Percentiles rank a stretch among this genome's conserved stretches.
These are phyloP conservation scores for Nephrotoma guestfalica DNA, from an alignment of 2,888 invertebrate species.

Conservation along the genomic window DNA sequence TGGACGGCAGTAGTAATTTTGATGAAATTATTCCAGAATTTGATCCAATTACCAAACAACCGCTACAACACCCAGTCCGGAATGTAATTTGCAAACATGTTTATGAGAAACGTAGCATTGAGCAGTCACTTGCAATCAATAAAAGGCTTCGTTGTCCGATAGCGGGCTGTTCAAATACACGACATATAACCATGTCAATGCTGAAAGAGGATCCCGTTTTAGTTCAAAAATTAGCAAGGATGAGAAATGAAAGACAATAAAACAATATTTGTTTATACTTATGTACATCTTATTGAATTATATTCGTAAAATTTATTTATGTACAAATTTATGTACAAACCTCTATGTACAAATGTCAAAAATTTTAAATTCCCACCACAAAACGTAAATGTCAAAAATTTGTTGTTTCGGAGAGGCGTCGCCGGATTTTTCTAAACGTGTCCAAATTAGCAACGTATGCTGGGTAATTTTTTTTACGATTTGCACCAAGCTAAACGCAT, in stretches of 20 bases:
- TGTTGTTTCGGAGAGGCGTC: neutral
- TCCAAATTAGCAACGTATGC: neutral
- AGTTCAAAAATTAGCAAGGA: constrained; percentile 15
- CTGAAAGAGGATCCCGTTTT: constrained; percentile 33
- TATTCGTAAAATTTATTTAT: neutral
- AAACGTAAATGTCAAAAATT: neutral
- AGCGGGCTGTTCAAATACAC: constrained; percentile 35
- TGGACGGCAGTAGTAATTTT: neutral
- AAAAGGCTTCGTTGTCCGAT: constrained; percentile 25
- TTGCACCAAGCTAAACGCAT: neutral
- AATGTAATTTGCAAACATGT: constrained; percentile 36
- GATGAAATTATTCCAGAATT: constrained; percentile 22
- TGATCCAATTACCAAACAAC: constrained; percentile 38
- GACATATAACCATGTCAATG: constrained; percentile 24
- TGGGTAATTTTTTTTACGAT: neutral
- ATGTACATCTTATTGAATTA: neutral
- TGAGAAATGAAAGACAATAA: neutral
- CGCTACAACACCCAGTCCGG: constrained; percentile 36
- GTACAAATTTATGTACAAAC: no score
- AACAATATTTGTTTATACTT: neutral
- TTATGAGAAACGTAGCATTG: constrained; percentile 35
- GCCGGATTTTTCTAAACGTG: neutral
- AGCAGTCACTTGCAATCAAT: constrained; percentile 29
- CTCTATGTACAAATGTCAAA: neutral
- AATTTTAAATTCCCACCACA: neutral